Evolutionary conservation across 2,888 invertebrate genomes (phyloP).

Genomic region (Ennomos fuscantarius): DNA sequence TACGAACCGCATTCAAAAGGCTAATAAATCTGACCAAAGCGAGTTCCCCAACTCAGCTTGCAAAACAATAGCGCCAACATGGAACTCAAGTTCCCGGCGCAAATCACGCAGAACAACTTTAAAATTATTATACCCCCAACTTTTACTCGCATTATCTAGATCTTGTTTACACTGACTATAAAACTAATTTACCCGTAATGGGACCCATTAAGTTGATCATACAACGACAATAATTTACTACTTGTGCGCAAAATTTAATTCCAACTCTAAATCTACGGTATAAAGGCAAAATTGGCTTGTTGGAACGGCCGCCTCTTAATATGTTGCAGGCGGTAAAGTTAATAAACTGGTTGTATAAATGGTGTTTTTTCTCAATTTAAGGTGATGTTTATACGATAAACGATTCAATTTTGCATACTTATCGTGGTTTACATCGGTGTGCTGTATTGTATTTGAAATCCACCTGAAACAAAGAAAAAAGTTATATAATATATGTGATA

Average conservation of each 20-base stretch:
- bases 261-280: conserved; percentile 37
- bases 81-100: conserved; percentile 23
- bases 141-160: conserved; percentile 54
- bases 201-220: conserved; percentile 47
- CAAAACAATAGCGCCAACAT: conserved; percentile 34
- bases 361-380: conserved; percentile 21
- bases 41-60: conserved; percentile 19
- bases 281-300: conserved; percentile 12
- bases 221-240: conserved; percentile 33
- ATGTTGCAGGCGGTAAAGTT: conserved; percentile 16
- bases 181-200: conserved; percentile 57
- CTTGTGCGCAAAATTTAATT: conserved; percentile 12
- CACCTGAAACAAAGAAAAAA: conserved; percentile 73
- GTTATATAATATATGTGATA: not conserved
- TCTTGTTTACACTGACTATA: conserved; percentile 54
- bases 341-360: conserved; percentile 24
- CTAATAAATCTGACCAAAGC: conserved; percentile 22
- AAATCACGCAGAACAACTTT: conserved; percentile 37
- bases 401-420: conserved; percentile 60
- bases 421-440: conserved; percentile 48
- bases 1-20: not conserved
- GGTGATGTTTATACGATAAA: conserved; percentile 19
- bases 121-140: conserved; percentile 44
- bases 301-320: not conserved
- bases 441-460: conserved; percentile 62